Evolutionary conservation across 2,113 vertebrate genomes (phyloP).

Genomic region (Cololabis saira): DNA sequence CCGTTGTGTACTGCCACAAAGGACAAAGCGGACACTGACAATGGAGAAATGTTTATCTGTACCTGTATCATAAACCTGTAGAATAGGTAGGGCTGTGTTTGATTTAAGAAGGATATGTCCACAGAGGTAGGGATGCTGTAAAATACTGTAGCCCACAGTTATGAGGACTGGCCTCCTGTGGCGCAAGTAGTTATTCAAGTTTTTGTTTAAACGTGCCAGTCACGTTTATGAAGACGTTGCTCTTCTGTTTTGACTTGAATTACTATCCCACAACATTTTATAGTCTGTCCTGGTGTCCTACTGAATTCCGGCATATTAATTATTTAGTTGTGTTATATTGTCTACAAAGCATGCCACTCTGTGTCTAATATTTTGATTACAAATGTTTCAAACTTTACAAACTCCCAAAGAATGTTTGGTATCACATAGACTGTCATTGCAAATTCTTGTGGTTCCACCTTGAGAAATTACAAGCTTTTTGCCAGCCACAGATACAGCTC

Average conservation of each 20-base stretch:
- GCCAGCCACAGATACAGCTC: conserved; percentile 30
- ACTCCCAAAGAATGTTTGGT: neutral
- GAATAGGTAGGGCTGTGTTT: neutral
- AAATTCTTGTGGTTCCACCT: conserved; percentile 27
- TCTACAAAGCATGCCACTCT: too few species aligned
- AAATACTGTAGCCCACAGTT: conserved; percentile 24
- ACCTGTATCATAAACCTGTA: neutral
- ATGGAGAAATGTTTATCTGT: conserved; percentile 7
- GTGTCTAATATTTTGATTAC: too few species aligned
- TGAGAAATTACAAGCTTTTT: conserved; percentile 26
- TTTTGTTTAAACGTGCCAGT: conserved; percentile 57
- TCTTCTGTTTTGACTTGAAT: conserved; percentile 34
- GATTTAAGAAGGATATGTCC: neutral
- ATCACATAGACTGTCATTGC: neutral
- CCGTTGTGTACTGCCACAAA: conserved; percentile 20
- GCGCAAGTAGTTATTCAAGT: conserved; percentile 38
- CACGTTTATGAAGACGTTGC: conserved; percentile 52
- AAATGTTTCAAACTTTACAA: too few species aligned
- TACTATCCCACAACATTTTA: conserved; percentile 11
- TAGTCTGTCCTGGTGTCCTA: conserved; percentile 2
- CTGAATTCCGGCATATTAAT: conserved; percentile 1
- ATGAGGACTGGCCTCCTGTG: conserved; percentile 19
- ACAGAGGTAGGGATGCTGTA: conserved; percentile 9
- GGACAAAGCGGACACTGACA: conserved; percentile 12
- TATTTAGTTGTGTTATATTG: neutral